Evolutionary conservation across 2,113 vertebrate species (phyloP), one percentile per base, ranked within the genome.

Genomic region (Seriola rivoliana): DNA sequence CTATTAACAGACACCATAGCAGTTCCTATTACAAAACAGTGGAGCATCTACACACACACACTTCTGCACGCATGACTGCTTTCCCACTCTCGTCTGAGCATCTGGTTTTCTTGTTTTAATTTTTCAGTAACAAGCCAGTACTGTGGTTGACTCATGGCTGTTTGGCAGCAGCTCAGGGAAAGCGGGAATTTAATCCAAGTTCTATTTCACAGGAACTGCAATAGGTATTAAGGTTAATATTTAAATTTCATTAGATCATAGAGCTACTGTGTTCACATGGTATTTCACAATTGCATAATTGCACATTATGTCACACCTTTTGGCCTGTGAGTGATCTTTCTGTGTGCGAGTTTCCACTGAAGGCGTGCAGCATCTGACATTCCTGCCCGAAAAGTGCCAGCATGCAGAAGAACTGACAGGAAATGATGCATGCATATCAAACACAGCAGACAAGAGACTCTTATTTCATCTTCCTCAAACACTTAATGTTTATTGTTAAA

Each of bases 101-200:
- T 70, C 80, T 86, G 68, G 38, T 82, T 91, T 88, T 75, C 80
- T 66, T 86, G 67, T 86, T 84, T 80, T 72, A 13, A 19, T 65
- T 59, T 82, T 70, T 73, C 74, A 75, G 68, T 70, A 80, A 38
- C 29, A 58, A 70, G 86, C 75, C 80, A 66, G 74, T 69, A 57
- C 48, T 42, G 71, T 0, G 70, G 25, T 46, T 89, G 88, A 92
- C 68, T 91, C 85, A 89, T 29, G 19, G 59, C 73, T 32, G 62
- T 85, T 81, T 89, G 88, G 86, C 80, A 84, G 34, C n/a, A 21
- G 46, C 42, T 80, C 55, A 44, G 65, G 64, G 23, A 8, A 48
- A 75, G 71, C 86, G 79, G 70, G 59, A 86, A 85, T 78, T 17
- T 68, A 58, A 72, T 68, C 72, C 66, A 58, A 44, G 42, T 82